Evolutionary conservation across 2,113 vertebrate genomes (phyloP).

Genomic region (Merops nubicus): DNA sequence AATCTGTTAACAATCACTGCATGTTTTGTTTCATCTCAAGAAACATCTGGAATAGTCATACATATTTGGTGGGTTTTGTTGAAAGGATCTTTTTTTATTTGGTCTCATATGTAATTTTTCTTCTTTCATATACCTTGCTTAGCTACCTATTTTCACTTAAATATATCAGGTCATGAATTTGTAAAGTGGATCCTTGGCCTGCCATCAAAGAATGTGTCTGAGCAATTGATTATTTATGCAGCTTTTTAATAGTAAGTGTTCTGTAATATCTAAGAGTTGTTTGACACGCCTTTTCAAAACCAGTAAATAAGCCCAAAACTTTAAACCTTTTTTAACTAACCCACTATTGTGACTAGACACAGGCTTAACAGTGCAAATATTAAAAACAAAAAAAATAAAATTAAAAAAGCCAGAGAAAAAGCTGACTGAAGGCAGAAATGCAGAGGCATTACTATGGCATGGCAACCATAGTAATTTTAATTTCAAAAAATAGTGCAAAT

Average conservation of each 20-base stretch:
- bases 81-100: conserved; percentile 55
- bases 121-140: conserved; percentile 33
- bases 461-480: background rate
- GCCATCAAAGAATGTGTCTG: background rate
- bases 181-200: background rate
- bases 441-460: background rate
- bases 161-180: background rate
- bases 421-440: background rate
- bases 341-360: background rate
- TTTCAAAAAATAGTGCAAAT: background rate
- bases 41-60: conserved; percentile 68
- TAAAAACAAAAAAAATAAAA: too few species aligned
- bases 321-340: background rate
- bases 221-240: background rate
- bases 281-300: background rate
- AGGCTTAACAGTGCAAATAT: background rate
- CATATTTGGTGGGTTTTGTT: conserved; percentile 43
- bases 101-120: conserved; percentile 53
- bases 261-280: background rate
- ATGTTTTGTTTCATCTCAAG: conserved; percentile 70
- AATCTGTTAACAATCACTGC: conserved; percentile 42
- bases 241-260: background rate
- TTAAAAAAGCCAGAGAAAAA: background rate
- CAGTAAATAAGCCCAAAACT: background rate
- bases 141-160: conserved; percentile 61